phyloP scores from a whole-genome alignment of 2,113 vertebrate genomes.

The Odontophorus gujanensis region DNA sequence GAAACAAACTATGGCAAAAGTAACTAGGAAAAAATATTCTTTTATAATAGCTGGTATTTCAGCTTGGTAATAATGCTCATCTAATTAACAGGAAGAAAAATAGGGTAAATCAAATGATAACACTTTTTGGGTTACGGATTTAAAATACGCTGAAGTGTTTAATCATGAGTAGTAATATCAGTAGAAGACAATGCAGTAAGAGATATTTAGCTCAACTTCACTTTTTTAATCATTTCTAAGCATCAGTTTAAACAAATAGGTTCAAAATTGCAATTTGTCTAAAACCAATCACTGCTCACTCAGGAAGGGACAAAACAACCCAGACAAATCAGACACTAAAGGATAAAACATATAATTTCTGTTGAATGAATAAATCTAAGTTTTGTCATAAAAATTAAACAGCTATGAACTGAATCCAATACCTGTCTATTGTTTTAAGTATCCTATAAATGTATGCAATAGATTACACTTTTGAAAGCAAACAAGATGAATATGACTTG shows the following conservation, averaged over 20 bases:
- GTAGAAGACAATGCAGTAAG: background rate
- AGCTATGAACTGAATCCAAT: background rate
- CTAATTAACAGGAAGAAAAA: constrained; percentile 44
- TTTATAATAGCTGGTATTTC: constrained; percentile 1
- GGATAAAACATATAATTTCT: background rate
- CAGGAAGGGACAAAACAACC: background rate
- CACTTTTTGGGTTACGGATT: constrained; percentile 4
- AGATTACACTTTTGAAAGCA: background rate
- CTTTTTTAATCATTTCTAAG: background rate
- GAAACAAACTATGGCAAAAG: background rate
- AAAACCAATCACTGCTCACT: background rate
- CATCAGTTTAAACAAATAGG: background rate
- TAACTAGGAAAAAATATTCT: background rate
- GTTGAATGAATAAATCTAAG: background rate
- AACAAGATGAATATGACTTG: background rate
- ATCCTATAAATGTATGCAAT: background rate
- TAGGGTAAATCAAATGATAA: constrained; percentile 1
- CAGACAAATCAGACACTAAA: background rate
- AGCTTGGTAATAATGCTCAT: constrained; percentile 12
- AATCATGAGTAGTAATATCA: constrained; percentile 29
- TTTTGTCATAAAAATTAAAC: background rate
- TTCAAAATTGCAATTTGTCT: background rate
- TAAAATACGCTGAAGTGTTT: constrained; percentile 51
- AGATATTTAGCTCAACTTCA: background rate
- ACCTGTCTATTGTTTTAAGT: background rate